Evolutionary conservation across 1,140 invertebrate genomes (phyloP), one percentile per base, ranked within the genome.

Genomic region (Drosophila pseudoananassae): DNA sequence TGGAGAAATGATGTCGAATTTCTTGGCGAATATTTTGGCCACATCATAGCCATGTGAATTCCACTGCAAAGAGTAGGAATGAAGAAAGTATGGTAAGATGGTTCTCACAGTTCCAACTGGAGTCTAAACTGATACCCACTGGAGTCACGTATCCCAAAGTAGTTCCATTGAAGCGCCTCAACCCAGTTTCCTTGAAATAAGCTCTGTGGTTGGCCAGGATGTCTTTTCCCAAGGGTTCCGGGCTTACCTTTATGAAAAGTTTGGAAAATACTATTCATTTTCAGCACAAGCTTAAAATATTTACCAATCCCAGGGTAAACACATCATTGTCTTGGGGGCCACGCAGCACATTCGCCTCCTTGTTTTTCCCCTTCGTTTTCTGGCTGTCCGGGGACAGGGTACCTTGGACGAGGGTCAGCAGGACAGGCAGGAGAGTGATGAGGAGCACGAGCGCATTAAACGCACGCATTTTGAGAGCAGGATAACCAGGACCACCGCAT

Each of bases 31-130:
- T 49, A 94, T 94, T 93, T 98, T 98, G 0, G 97, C 96, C 38
- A 98, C 94, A 93, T 98, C 96, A 93, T 99, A 98, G 0, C 98
- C 98, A 93, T 97, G 96, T 64, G 93, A 95, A 92, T 99, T 99
- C 98, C 98, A 99, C 97, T 99, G 83, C 77, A 94, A 45, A 15
- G 59, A 23, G 6, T 3, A 43, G 14, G 6, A 17, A 14, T 50
- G 23, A 9, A 29, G 10, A 15, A 31, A 8, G 5, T 4, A 50
- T 50, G 25, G 25, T 9, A 14, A 8, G 2, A 7, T 15, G 4
- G 15, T 43, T 43, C 10, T 0, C 7, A 10, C 29, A 31, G 6
- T 7, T 5, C 25, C 25, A 27, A 0, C 6, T 27, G 25, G 5
- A 27, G 25, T 6, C 25, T 12, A 31, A 1, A 47, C n/a, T 0